A percentile compares a stretch with the other conserved stretches of the same genome.
phyloP scores from a whole-genome alignment of 2,888 invertebrate genomes.

The Leptinotarsa juncta region DNA sequence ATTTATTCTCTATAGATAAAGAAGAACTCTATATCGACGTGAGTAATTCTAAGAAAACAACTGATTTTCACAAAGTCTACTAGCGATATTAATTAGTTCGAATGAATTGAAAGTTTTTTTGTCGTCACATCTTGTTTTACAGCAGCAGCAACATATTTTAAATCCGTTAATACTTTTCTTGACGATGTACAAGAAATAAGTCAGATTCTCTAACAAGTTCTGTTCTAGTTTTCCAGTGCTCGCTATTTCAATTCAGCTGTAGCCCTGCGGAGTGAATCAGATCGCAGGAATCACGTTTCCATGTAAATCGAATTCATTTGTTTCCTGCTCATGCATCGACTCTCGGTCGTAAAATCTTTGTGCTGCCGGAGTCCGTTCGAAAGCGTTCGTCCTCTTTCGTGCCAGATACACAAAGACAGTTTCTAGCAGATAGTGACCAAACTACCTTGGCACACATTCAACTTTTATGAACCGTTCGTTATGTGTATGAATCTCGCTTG shows the following conservation, averaged over 20 bases:
- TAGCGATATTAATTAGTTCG: no score
- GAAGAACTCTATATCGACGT: no score
- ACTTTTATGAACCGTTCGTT: conserved; percentile 59
- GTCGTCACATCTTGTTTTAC: no score
- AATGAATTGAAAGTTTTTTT: no score
- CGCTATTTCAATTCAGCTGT: no score
- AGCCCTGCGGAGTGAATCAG: background rate
- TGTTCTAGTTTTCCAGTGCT: background rate
- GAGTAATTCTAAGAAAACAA: no score
- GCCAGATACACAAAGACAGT: conserved; percentile 38
- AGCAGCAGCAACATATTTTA: no score
- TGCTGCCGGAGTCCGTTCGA: background rate
- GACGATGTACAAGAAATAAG: no score
- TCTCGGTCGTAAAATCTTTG: background rate
- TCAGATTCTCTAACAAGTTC: background rate
- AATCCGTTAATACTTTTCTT: no score
- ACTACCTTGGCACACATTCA: conserved; percentile 66
- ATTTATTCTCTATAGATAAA: no score
- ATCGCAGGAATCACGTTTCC: background rate
- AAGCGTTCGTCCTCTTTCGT: conserved; percentile 23
- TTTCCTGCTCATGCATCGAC: conserved; percentile 3
- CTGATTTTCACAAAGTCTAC: no score
- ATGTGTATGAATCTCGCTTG: conserved; percentile 59
- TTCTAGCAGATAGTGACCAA: conserved; percentile 49
- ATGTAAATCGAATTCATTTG: background rate